A percentile compares a stretch with the other conserved stretches of the same genome.
phyloP scores from a whole-genome alignment of 2,797 vertebrate genomes.

The Gadopsis bispinosus region DNA sequence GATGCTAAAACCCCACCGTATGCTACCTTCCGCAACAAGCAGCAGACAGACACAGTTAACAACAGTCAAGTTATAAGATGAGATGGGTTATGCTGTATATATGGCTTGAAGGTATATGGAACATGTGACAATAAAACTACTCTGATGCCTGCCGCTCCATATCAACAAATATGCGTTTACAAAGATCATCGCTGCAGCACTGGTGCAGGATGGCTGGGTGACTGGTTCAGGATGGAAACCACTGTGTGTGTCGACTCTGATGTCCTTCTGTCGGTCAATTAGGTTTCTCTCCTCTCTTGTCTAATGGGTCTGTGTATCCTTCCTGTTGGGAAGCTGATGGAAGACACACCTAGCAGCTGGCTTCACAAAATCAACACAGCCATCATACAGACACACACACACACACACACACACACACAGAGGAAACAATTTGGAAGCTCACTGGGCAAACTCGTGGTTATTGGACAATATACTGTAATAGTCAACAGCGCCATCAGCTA shows the following conservation, averaged over 20 bases:
- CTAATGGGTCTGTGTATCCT: constrained; percentile 70
- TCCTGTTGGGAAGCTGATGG: constrained; percentile 69
- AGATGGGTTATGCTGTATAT: not conserved
- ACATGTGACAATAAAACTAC: constrained; percentile 15
- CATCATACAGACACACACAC: constrained; percentile 15
- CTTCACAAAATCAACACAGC: constrained; percentile 57
- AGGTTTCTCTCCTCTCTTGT: constrained; percentile 55
- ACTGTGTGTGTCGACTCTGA: constrained; percentile 46
- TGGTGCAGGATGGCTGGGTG: constrained; percentile 17
- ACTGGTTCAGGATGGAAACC: constrained; percentile 54
- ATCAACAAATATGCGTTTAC: constrained; percentile 24
- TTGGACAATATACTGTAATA: constrained; percentile 62
- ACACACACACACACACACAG: constrained; percentile 27
- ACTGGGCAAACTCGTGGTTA: constrained; percentile 61
- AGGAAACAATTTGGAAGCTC: constrained; percentile 77
- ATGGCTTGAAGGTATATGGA: not conserved
- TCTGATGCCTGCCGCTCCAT: not conserved
- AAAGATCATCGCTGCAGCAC: not conserved
- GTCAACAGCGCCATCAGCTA: constrained; percentile 50
- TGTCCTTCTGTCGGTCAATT: constrained; percentile 70
- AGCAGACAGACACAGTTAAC: no score
- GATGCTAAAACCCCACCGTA: no score
- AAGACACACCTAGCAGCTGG: constrained; percentile 68
- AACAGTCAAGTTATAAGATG: not conserved
- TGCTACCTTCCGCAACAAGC: no score